A percentile compares a stretch with the other conserved stretches of the same genome.
Conservation (phyloP, 2,113 vertebrate genomes). For the Carassius auratus region DNA sequence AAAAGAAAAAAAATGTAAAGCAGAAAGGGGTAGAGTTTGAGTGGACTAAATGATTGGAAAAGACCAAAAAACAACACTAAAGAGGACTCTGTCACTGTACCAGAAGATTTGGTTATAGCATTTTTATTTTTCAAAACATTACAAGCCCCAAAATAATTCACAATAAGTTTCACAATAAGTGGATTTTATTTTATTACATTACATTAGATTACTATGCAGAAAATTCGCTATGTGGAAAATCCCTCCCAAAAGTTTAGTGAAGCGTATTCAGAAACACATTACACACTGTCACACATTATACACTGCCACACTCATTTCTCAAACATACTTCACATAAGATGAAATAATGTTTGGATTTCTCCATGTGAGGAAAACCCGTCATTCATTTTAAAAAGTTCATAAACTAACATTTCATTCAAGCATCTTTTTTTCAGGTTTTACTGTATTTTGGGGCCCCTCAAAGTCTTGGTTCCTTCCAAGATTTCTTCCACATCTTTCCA, state of each 20-base stretch:
- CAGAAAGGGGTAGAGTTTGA: background rate
- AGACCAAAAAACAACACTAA: background rate
- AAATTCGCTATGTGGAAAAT: too few species aligned
- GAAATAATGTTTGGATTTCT: slow-evolving; percentile 13
- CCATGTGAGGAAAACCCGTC: background rate
- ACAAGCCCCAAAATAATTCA: background rate
- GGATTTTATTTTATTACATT: too few species aligned
- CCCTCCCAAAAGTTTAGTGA: background rate
- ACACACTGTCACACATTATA: background rate
- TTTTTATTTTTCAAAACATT: background rate
- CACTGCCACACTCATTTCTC: background rate
- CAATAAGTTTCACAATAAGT: too few species aligned
- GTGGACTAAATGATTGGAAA: background rate
- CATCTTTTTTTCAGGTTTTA: background rate
- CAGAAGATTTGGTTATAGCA: background rate
- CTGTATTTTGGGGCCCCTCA: background rate
- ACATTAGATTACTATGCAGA: too few species aligned
- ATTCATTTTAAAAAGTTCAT: background rate
- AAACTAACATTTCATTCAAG: background rate
- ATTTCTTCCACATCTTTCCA: background rate
- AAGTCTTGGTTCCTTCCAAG: background rate
- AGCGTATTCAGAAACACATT: background rate
- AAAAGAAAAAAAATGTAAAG: too few species aligned
- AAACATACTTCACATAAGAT: background rate
- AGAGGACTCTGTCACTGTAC: background rate